These are phyloP conservation scores for Oreochromis mossambicus DNA, from an alignment of 2,797 vertebrate species.

Conservation along the genomic window DNA sequence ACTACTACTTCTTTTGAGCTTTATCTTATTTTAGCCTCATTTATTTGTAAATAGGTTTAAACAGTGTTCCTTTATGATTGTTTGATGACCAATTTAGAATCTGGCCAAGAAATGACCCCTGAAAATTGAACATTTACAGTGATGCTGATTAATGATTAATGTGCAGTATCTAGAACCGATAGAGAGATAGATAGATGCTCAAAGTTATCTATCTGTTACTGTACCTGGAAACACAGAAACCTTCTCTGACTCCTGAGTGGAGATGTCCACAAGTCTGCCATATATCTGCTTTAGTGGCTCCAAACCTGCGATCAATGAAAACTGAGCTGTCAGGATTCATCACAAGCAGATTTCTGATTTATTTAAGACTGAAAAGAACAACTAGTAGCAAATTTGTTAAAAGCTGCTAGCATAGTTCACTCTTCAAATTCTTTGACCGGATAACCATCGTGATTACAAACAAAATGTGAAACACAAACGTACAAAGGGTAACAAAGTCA, in stretches of 20 bases:
- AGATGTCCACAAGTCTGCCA: slow-evolving; percentile 33
- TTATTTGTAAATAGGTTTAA: neutral
- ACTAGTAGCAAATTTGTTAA: neutral
- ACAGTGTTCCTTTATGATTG: neutral
- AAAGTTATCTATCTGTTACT: neutral
- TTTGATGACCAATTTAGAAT: neutral
- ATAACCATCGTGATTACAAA: neutral
- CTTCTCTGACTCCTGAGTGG: slow-evolving; percentile 14
- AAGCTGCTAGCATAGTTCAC: neutral
- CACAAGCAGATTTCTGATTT: neutral
- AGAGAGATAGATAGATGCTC: neutral
- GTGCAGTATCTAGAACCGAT: neutral
- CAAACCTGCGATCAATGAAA: slow-evolving; percentile 41
- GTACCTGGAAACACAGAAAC: slow-evolving; percentile 62
- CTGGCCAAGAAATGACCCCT: neutral
- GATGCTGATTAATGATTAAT: neutral
- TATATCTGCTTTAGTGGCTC: slow-evolving; percentile 47
- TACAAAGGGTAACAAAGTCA: neutral
- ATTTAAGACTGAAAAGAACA: neutral
- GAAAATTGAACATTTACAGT: neutral
- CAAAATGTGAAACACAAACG: neutral
- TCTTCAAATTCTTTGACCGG: neutral
- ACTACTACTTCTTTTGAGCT: neutral
- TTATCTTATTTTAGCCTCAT: neutral
- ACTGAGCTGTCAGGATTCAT: neutral